These are phyloP conservation scores for Germaria angustata DNA, from an alignment of 2,888 invertebrate genomes.

Conservation along the genomic window DNA sequence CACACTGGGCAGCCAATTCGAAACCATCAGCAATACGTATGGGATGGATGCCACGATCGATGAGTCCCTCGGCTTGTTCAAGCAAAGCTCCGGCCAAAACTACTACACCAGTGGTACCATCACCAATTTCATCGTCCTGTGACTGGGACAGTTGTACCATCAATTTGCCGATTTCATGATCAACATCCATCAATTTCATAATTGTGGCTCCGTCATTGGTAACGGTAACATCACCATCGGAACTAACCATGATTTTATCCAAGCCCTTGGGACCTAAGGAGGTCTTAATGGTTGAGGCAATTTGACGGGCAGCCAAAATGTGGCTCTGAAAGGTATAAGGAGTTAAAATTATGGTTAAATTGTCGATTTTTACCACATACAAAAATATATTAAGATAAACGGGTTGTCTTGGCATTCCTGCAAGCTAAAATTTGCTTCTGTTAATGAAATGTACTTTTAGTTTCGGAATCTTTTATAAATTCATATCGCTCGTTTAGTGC, in stretches of 20 bases:
- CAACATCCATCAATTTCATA: conserved; percentile 98
- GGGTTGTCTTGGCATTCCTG: no score
- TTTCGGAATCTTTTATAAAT: no score
- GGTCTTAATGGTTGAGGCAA: conserved; percentile 93
- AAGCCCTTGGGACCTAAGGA: conserved; percentile 98
- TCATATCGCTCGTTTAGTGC: no score
- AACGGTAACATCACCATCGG: conserved; percentile 98
- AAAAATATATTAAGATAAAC: no score
- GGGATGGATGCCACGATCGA: conserved; percentile 99
- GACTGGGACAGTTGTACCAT: conserved; percentile 99
- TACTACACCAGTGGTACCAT: conserved; percentile 99
- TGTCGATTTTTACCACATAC: no score
- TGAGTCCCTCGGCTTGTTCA: conserved; percentile 94
- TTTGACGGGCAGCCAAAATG: conserved; percentile 96
- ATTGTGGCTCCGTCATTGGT: conserved; percentile 99
- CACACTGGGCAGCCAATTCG: conserved; percentile 95
- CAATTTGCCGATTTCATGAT: conserved; percentile 98
- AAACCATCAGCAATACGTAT: conserved; percentile 99
- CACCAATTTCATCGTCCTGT: conserved; percentile 99
- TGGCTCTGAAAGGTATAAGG: conserved; percentile 97
- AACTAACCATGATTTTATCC: conserved; percentile 98
- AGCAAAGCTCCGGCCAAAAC: conserved; percentile 90
- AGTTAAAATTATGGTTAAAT: no score
- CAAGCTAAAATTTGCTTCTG: no score
- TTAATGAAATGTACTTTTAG: no score